Percentiles rank a stretch among this genome's conserved stretches.
phyloP scores from a whole-genome alignment of 2,113 vertebrate species.

The Bucco capensis region DNA sequence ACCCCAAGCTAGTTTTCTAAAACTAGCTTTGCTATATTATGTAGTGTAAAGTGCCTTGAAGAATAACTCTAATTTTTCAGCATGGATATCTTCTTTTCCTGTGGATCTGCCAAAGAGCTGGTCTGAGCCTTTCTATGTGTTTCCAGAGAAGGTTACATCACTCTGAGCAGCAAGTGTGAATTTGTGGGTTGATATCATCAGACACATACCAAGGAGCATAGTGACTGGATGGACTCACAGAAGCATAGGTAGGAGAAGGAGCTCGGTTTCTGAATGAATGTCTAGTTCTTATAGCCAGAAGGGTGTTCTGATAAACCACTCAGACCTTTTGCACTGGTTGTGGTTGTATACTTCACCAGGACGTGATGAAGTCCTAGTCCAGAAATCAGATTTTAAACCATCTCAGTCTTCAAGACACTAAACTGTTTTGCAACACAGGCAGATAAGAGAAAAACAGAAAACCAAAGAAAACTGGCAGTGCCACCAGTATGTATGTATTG shows the following conservation, averaged over 20 bases:
- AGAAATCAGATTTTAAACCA: neutral
- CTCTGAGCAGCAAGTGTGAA: neutral
- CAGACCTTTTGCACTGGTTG: neutral
- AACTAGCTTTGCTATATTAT: neutral
- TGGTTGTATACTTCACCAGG: neutral
- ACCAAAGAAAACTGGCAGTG: no score
- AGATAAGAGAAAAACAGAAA: neutral
- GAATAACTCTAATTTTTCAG: neutral
- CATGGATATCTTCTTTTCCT: neutral
- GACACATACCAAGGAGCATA: accelerated
- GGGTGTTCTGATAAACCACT: neutral
- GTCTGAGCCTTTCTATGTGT: neutral
- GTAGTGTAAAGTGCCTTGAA: neutral
- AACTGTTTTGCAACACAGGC: neutral
- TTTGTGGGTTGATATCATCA: neutral
- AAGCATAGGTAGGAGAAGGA: neutral
- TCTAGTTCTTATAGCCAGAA: neutral
- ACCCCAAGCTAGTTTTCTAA: neutral
- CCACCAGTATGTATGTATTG: neutral
- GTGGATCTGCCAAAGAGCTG: neutral
- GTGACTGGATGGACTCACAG: neutral
- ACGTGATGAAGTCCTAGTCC: neutral
- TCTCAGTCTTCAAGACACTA: neutral
- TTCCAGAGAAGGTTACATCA: neutral
- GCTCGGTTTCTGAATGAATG: neutral